Base-by-base conservation (phyloP, 1,140 invertebrate genomes). In the Idris sp. region DNA sequence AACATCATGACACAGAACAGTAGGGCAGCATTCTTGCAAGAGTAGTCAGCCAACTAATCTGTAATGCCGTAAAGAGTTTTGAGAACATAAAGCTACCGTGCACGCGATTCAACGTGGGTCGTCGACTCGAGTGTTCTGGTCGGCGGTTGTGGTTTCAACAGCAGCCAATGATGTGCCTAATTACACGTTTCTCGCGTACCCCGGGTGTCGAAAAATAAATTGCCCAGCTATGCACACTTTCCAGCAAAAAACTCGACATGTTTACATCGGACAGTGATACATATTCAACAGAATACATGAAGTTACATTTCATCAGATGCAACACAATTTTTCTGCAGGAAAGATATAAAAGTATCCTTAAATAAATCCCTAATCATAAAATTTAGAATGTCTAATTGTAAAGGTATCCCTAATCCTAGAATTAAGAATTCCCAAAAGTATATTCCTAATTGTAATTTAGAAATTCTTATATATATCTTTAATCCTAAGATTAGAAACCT, bases 41-140 rank as follows among this genome's bases (percentile, higher is more conserved):
- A 58, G 53, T 58, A 73, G 36, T 73, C 56, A 71, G 49, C 22
- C 38, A 41, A 61, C 71, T 59, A 61, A 73, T 73, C 69, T 59
- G 53, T 16, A 43, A 65, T 53, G 59, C 48, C 43, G 59, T 62
- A 51, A 74, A 67, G 71, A 67, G 31, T 68, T 68, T 73, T 48
- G 67, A 75, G 49, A n/a, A 43, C 40, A 33, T 35, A 15, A 28
- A 28, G 54, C 74, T 62, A 73, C 46, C 33, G 65, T 76, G 71
- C 77, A 80, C 77, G 77, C 73, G 71, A 81, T 76, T 69, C 77
- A 69, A 73, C 79, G 75, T 77, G 77, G 79, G 64, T 69, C 56
- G 51, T 54, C 61, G 49, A 61, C 67, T 56, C 61, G 61, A 62
- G 65, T 74, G 56, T 26, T 69, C 48, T 56, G 46, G 44, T 33